phyloP scores from a whole-genome alignment of 1,140 invertebrate species.

The Cotesia glomerata region DNA sequence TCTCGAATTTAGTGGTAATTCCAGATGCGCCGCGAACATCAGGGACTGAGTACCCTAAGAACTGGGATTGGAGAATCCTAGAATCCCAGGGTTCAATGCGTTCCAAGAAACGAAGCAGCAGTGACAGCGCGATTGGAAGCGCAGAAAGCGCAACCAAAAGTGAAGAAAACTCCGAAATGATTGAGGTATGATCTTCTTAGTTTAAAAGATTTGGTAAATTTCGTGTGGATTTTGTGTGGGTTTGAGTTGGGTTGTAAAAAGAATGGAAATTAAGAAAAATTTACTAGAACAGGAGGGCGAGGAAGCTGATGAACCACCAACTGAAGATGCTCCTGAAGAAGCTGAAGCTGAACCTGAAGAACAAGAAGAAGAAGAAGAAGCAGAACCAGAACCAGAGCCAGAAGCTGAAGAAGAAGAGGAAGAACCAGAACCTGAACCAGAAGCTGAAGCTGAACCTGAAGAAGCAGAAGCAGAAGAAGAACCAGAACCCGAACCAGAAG shows the following conservation, averaged over 20 bases:
- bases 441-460: conserved; percentile 31
- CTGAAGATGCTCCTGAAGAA: conserved; percentile 27
- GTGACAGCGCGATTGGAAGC: conserved; percentile 48
- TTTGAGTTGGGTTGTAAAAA: neutral
- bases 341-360: conserved; percentile 31
- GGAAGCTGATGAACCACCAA: conserved; percentile 22
- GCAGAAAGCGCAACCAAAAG: conserved; percentile 41
- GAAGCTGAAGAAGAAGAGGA: conserved; percentile 46
- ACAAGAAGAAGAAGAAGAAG: conserved; percentile 36
- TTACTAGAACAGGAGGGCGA: conserved; percentile 38
- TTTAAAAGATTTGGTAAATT: neutral
- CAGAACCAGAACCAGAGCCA: conserved; percentile 40
- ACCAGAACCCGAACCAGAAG: conserved; percentile 36
- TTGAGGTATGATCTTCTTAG: conserved; percentile 28
- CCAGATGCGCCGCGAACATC: conserved; percentile 81
- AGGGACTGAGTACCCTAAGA: conserved; percentile 69
- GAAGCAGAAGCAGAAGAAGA: conserved; percentile 38
- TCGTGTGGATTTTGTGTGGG: neutral
- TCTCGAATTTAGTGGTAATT: conserved; percentile 69
- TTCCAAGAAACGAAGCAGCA: conserved; percentile 40
- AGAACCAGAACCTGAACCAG: conserved; percentile 41
- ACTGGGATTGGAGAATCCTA: conserved; percentile 77
- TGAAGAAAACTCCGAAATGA: conserved; percentile 21
- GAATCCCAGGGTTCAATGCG: conserved; percentile 54
- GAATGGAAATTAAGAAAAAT: conserved; percentile 29